Evolutionary conservation across 2,888 invertebrate genomes (phyloP).

Genomic region (Andrena fulva): DNA sequence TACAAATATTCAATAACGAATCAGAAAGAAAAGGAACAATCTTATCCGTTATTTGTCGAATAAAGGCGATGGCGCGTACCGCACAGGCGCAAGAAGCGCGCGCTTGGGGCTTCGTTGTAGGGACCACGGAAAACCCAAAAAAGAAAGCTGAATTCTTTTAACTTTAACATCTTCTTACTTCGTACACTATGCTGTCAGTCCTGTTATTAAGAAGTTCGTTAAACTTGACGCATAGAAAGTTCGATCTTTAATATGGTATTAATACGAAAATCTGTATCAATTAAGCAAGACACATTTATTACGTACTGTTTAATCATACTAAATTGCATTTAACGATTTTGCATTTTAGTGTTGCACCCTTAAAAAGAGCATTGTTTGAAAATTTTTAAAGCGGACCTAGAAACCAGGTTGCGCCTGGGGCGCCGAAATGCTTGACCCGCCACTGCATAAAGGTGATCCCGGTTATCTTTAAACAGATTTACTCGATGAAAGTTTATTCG

Average conservation of each 20-base stretch:
- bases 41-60: too few species aligned
- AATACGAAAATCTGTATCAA: too few species aligned
- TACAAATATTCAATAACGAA: background rate
- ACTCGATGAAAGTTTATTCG: background rate
- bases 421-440: background rate
- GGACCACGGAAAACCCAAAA: background rate
- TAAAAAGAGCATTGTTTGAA: background rate
- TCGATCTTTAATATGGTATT: too few species aligned
- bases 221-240: too few species aligned
- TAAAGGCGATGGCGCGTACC: too few species aligned
- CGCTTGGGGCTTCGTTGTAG: background rate
- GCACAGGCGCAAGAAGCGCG: conserved; percentile 1
- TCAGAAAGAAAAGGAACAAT: too few species aligned
- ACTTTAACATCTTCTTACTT: background rate
- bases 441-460: background rate
- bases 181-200: too few species aligned
- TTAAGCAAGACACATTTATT: too few species aligned
- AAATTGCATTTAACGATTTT: too few species aligned
- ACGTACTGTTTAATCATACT: too few species aligned
- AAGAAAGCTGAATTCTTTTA: background rate
- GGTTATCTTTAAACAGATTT: background rate
- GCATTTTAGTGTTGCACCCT: background rate
- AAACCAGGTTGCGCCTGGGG: background rate
- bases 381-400: background rate
- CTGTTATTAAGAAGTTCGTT: too few species aligned